Percentiles rank a stretch among this genome's conserved stretches.
Evolutionary conservation across 2,113 vertebrate genomes (phyloP).

Genomic region (Erpornis zantholeuca): DNA sequence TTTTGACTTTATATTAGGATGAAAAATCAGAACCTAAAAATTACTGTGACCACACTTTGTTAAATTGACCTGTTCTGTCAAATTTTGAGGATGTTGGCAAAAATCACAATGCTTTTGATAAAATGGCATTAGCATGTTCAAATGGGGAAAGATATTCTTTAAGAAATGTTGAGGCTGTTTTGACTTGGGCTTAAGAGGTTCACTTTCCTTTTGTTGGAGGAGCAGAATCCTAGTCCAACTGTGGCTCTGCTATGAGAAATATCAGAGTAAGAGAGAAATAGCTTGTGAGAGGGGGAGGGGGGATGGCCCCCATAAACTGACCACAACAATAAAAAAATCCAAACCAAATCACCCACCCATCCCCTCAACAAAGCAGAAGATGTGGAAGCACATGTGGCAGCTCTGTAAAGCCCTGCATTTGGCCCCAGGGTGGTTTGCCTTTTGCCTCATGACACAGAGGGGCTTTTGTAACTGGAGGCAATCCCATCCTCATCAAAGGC

Average conservation of each 20-base stretch:
- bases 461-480: neutral
- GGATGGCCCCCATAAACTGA: neutral
- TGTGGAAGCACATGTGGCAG: neutral
- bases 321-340: too few species aligned
- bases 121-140: neutral
- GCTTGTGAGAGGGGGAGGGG: neutral
- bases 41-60: neutral
- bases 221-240: neutral
- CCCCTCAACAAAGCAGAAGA: neutral
- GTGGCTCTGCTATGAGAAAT: neutral
- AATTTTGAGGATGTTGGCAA: neutral
- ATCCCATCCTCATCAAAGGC: neutral
- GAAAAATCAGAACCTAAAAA: neutral
- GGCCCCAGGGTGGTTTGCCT: neutral
- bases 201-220: neutral
- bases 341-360: neutral
- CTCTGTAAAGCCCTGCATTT: neutral
- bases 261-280: neutral
- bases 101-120: neutral
- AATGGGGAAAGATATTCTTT: neutral
- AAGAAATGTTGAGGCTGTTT: neutral
- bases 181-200: neutral
- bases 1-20: neutral
- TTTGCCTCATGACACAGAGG: neutral
- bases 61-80: neutral